Percentiles rank a stretch among this genome's conserved stretches.
Evolutionary conservation across 2,888 invertebrate genomes (phyloP).

Genomic region (Andrena bicolor): DNA sequence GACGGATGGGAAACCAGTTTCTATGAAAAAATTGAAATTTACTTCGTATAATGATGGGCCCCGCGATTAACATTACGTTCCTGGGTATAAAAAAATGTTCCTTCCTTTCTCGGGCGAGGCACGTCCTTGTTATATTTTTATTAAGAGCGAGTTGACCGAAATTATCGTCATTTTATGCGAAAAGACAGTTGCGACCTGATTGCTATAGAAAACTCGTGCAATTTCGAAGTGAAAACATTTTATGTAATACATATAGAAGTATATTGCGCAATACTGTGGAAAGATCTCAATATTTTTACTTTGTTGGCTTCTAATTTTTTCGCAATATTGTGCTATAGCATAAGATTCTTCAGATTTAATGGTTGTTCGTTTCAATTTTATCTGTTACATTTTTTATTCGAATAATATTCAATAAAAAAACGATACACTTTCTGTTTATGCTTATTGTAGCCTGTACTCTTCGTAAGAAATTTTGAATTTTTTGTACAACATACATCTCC

Average conservation of each 20-base stretch:
- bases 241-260: background rate
- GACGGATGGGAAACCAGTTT: background rate
- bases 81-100: background rate
- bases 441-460: too few relatives aligned
- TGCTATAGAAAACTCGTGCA: constrained; percentile 19
- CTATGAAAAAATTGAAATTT: background rate
- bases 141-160: constrained; percentile 3
- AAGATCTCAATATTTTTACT: background rate
- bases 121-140: constrained; percentile 1
- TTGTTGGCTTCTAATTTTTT: background rate
- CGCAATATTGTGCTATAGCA: too few relatives aligned
- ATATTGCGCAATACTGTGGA: constrained; percentile 33
- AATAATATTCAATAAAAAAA: too few relatives aligned
- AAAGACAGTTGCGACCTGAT: constrained; percentile 10
- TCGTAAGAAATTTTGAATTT: too few relatives aligned
- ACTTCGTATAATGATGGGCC: background rate
- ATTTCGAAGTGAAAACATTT: constrained; percentile 38
- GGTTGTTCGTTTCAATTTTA: background rate
- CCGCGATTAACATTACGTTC: constrained; percentile 3
- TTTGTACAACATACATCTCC: too few relatives aligned
- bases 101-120: background rate
- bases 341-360: too few relatives aligned
- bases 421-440: too few relatives aligned
- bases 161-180: constrained; percentile 1
- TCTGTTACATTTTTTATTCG: background rate